These are phyloP conservation scores for Chrysopa pallens DNA, from an alignment of 1,140 invertebrate genomes.

Conservation along the genomic window DNA sequence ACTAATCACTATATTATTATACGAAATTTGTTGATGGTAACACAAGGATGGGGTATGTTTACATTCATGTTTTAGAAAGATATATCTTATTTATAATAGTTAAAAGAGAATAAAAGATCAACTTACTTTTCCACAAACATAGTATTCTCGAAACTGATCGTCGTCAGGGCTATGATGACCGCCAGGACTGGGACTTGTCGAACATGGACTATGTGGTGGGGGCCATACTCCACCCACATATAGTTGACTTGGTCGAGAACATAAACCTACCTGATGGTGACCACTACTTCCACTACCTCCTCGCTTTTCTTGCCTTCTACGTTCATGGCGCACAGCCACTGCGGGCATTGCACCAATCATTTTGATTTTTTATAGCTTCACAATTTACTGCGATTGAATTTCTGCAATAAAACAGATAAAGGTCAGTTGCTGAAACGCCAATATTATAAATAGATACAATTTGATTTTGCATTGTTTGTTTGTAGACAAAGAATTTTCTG, in stretches of 20 bases:
- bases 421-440: too few relatives aligned
- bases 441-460: too few relatives aligned
- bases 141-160: conserved; percentile 40
- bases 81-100: too few relatives aligned
- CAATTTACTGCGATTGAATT: neutral
- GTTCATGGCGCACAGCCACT: conserved; percentile 63
- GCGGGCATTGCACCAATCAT: conserved; percentile 79
- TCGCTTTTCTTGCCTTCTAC: conserved; percentile 52
- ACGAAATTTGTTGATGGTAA: too few relatives aligned
- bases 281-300: conserved; percentile 16
- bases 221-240: conserved; percentile 39
- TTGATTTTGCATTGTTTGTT: too few relatives aligned
- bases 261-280: conserved; percentile 10
- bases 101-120: too few relatives aligned
- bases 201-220: conserved; percentile 34
- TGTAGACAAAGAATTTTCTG: too few relatives aligned
- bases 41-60: too few relatives aligned
- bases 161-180: conserved; percentile 21
- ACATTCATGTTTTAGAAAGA: too few relatives aligned
- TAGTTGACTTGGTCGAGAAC: conserved; percentile 42
- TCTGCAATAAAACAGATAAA: too few relatives aligned
- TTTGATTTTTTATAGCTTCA: conserved; percentile 20
- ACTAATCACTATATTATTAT: too few relatives aligned
- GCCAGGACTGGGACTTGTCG: conserved; percentile 34
- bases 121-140: conserved; percentile 51